phyloP scores from a whole-genome alignment of 1,140 invertebrate genomes.

The Drosophila repleta region DNA sequence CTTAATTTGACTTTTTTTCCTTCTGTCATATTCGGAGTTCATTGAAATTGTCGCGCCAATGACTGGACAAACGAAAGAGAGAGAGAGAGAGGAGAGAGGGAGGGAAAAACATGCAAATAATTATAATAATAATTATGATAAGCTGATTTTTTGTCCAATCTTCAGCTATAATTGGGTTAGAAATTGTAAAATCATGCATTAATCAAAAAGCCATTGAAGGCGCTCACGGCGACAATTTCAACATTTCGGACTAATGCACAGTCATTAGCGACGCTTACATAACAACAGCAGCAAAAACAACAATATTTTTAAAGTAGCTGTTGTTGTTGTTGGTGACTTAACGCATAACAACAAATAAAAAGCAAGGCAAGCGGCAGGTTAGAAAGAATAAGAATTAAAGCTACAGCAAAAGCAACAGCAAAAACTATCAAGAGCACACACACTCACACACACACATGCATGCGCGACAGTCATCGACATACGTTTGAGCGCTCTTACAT shows the following conservation, averaged over 20 bases:
- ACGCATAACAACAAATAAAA: slow-evolving; percentile 41
- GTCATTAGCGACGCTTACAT: slow-evolving; percentile 53
- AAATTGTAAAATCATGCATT: slow-evolving; percentile 73
- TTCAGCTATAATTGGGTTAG: slow-evolving; percentile 57
- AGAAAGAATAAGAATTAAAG: slow-evolving; percentile 59
- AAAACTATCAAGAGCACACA: slow-evolving; percentile 76
- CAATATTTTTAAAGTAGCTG: slow-evolving; percentile 1
- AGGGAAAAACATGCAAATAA: slow-evolving; percentile 62
- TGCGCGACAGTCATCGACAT: neutral
- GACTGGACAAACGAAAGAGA: slow-evolving; percentile 51
- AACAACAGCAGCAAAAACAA: slow-evolving; percentile 39
- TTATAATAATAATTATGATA: slow-evolving; percentile 39
- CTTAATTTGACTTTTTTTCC: neutral
- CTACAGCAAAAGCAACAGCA: slow-evolving; percentile 56
- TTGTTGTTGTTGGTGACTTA: slow-evolving; percentile 28
- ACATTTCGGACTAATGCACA: slow-evolving; percentile 46
- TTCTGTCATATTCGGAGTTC: slow-evolving; percentile 43
- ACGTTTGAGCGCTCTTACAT: neutral
- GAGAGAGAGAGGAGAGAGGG: too few relatives aligned
- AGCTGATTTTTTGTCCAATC: slow-evolving; percentile 14
- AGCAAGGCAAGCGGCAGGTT: slow-evolving; percentile 39
- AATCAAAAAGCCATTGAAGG: slow-evolving; percentile 74
- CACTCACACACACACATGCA: slow-evolving; percentile 1
- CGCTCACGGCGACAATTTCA: slow-evolving; percentile 60
- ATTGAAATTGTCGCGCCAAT: slow-evolving; percentile 66